Conservation (phyloP, 2,797 vertebrate genomes). For the Hemibagrus guttatus region DNA sequence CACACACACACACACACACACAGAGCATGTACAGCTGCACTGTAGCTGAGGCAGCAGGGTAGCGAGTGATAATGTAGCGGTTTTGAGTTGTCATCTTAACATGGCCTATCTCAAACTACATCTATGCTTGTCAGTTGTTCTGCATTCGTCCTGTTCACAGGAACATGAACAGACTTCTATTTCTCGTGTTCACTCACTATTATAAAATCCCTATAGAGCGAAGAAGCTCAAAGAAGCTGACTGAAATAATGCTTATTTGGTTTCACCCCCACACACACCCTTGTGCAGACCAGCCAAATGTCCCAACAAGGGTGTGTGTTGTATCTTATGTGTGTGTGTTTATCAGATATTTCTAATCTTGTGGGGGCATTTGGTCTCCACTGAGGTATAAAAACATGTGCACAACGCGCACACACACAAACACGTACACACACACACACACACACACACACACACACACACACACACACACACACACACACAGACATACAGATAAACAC, state of each 20-base stretch:
- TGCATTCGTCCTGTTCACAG: background rate
- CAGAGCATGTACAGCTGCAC: conserved; percentile 15
- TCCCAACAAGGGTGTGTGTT: background rate
- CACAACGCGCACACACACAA: conserved; percentile 37
- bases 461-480: conserved; percentile 36
- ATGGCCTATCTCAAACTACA: background rate
- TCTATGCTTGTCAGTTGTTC: background rate
- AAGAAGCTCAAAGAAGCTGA: background rate
- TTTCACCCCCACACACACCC: background rate
- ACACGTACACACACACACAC: background rate
- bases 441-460: conserved; percentile 37
- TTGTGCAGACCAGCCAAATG: background rate
- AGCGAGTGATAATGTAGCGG: conserved; percentile 13
- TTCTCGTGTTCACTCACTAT: background rate
- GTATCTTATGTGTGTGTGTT: background rate
- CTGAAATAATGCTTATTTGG: background rate
- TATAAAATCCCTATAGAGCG: background rate
- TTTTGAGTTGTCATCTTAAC: conserved; percentile 26
- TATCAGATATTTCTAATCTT: background rate
- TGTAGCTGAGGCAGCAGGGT: background rate
- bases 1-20: conserved; percentile 32
- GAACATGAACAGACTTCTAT: background rate
- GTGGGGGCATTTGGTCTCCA: background rate
- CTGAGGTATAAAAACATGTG: background rate
- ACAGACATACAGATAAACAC: conserved; percentile 10